Conservation (phyloP, 2,888 invertebrate genomes). For the Cerastis leucographa region DNA sequence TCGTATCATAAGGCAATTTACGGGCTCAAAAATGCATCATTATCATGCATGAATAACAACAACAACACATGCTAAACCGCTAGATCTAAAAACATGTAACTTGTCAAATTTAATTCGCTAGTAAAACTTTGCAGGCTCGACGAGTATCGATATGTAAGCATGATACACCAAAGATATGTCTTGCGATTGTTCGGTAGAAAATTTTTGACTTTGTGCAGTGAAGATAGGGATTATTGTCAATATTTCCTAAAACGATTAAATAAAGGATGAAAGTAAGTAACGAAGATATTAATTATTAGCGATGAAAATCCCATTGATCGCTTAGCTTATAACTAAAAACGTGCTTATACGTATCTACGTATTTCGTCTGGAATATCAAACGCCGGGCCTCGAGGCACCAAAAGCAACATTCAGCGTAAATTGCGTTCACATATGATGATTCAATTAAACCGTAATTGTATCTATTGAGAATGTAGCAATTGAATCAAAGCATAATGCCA, state of each 20-base stretch:
- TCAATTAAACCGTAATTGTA: constrained; percentile 41
- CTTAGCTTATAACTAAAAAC: neutral
- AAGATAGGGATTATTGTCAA: neutral
- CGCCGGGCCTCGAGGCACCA: neutral
- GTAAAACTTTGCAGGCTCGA: neutral
- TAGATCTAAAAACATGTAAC: neutral
- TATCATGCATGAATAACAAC: neutral
- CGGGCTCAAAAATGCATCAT: neutral
- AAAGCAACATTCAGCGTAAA: constrained; percentile 13
- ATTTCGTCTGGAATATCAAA: neutral
- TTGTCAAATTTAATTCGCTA: neutral
- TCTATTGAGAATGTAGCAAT: constrained; percentile 49
- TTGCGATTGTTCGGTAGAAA: neutral
- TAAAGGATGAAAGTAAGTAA: neutral
- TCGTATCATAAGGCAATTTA: neutral
- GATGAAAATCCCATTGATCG: neutral
- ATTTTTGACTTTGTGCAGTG: neutral
- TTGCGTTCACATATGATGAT: constrained; percentile 17
- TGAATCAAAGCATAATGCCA: constrained; percentile 57
- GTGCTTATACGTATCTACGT: neutral
- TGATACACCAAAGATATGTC: neutral
- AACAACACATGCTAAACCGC: neutral
- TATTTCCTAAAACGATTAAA: neutral
- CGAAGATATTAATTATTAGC: neutral
- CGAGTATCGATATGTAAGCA: neutral